Evolutionary conservation across 35 echinoderm and acorn worm species (phyloP), one percentile per base, ranked within the genome.

Genomic region (Hemicentrotus pulcherrimus): DNA sequence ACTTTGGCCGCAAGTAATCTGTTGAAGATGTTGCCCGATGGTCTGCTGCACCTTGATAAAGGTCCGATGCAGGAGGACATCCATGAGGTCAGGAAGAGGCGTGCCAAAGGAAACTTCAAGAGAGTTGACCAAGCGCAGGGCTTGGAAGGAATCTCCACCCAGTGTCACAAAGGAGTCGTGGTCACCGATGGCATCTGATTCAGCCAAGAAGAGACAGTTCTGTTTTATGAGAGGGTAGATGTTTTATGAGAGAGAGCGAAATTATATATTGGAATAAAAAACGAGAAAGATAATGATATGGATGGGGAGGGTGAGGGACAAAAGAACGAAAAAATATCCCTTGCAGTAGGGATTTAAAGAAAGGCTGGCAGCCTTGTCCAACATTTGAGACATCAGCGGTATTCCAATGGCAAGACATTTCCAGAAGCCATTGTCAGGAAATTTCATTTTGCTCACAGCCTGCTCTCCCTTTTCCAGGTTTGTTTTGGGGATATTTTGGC

Each of bases 131-230:
- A 97, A 88, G 22, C 90, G 47, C 4, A 96, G 88, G 31, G 95
- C 97, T 89, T 71, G 95, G 91, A 97, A 96, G 46, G 97, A 97
- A 58, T 97, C 95, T 65, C 97, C 97, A 71, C 97, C 95, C 9
- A 65, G 71, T 9, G 61, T 31, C 13, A 96, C 86, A 52, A 94
- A 95, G 9, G 47, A 86, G 86, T 95, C 32, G 47, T 58, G 47
- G 46, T 97, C 95, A 30, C 31, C 9, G 19, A 91, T 48, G 13
- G 65, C 52, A 11, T 31, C 55, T 11, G 89, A 92, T 28, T 52
- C 58, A 24, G 32, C 30, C 48, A 47, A 15, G 48, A 13, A 31
- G 46, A 93, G 91, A 93, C 47, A 93, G 45, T 24, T 93, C 91
- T 93, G 48, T 90, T 59, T 59, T 59, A 45, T 8, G 18, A 47